Percentiles rank a stretch among this genome's conserved stretches.
Conservation (phyloP, 1,140 invertebrate genomes). For the Scaptomyza montana region DNA sequence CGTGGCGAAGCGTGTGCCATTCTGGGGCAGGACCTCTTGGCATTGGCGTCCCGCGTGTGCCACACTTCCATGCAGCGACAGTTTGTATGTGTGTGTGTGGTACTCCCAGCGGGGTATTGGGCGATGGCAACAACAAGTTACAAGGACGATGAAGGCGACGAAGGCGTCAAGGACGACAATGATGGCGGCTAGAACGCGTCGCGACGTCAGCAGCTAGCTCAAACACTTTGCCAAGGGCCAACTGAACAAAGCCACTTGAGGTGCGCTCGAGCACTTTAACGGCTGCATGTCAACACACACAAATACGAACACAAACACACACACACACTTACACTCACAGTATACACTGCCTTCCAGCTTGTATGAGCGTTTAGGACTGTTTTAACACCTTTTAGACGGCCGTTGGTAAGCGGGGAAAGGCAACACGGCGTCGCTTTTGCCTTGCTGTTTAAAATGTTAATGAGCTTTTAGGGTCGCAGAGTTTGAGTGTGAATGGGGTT, state of each 20-base stretch:
- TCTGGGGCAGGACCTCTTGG: slow-evolving; percentile 16
- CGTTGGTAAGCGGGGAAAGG: slow-evolving; percentile 11
- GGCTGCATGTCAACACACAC: slow-evolving; percentile 72
- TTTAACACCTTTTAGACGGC: slow-evolving; percentile 72
- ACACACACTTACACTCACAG: slow-evolving; percentile 13
- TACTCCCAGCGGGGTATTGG: slow-evolving; percentile 20
- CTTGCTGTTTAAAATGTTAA: slow-evolving; percentile 81
- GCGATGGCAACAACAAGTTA: slow-evolving; percentile 13
- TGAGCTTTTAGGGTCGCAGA: slow-evolving; percentile 74
- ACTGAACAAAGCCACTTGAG: slow-evolving; percentile 82
- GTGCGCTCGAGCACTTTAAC: slow-evolving; percentile 80
- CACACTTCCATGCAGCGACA: not conserved
- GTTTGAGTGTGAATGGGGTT: slow-evolving; percentile 23
- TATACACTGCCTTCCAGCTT: slow-evolving; percentile 19
- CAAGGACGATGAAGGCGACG: slow-evolving; percentile 22
- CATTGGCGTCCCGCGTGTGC: slow-evolving; percentile 9
- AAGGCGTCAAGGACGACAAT: slow-evolving; percentile 13
- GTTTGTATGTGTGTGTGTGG: not conserved
- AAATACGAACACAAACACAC: not conserved
- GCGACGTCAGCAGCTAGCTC: slow-evolving; percentile 55
- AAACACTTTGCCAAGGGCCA: slow-evolving; percentile 76
- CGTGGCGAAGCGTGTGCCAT: slow-evolving; percentile 28
- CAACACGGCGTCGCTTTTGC: slow-evolving; percentile 64
- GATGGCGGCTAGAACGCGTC: slow-evolving; percentile 22
- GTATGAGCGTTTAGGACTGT: slow-evolving; percentile 70